A percentile compares a stretch with the other conserved stretches of the same genome.
Evolutionary conservation across 2,888 invertebrate genomes (phyloP).

Genomic region (Boloria selene): DNA sequence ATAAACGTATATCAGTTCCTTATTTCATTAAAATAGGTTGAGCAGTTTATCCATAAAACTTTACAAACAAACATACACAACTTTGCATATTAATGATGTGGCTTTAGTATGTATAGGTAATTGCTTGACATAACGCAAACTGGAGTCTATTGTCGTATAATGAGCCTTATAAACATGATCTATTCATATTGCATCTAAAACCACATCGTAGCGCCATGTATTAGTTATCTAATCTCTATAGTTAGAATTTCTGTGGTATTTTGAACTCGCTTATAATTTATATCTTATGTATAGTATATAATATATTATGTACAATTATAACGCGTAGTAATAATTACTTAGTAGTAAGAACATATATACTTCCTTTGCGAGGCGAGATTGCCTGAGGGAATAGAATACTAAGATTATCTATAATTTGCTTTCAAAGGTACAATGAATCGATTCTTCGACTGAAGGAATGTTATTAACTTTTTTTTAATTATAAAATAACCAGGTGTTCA

Average conservation of each 20-base stretch:
- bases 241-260: constrained; percentile 26
- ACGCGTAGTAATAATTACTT: background rate
- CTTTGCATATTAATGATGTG: background rate
- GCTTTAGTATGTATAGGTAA: too few species aligned
- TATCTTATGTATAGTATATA: background rate
- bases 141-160: background rate
- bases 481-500: too few species aligned
- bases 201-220: constrained; percentile 14
- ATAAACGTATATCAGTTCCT: too few species aligned
- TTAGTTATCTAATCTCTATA: constrained; percentile 19
- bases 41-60: too few species aligned
- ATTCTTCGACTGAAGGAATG: too few species aligned
- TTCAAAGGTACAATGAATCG: too few species aligned
- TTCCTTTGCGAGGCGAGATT: background rate
- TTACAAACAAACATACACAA: background rate
- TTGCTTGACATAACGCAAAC: background rate
- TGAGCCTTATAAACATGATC: constrained; percentile 10
- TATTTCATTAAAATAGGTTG: too few species aligned
- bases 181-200: constrained; percentile 20
- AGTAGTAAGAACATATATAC: background rate
- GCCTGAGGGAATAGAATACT: too few species aligned
- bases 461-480: too few species aligned
- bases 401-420: too few species aligned
- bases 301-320: background rate
- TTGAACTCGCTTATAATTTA: constrained; percentile 8